Base-by-base conservation (phyloP, 37 sponge, comb jelly and placozoan species). In the Agelas oroides region DNA sequence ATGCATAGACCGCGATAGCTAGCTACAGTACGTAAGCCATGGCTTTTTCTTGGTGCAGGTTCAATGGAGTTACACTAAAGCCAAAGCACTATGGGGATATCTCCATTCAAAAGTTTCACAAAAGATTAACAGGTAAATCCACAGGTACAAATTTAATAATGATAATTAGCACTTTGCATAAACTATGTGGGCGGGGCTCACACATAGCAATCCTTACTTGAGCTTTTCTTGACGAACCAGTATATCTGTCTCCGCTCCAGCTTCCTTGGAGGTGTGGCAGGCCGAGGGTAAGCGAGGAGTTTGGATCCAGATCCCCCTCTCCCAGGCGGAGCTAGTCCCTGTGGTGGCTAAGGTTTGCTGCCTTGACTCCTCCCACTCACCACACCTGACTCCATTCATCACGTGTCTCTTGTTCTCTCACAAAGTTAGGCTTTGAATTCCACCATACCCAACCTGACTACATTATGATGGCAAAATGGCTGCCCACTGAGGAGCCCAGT, bases 391-490 rank as follows among this genome's bases (percentile, higher is more conserved):
- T n/a, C n/a, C n/a, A n/a, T n/a, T n/a, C n/a, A n/a, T n/a, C n/a
- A n/a, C n/a, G 46, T 46, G 8, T 46, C 46, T 46, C 46, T 46
- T 46, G 46, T 46, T 46, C 46, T 12, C 46, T 46, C 46, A 46
- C 46, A 8, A 46, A 95, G 95, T 40, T 84, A 67, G 93, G 89
- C 30, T 93, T 91, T 78, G 58, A 41, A 67, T 91, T 91, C 68
- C 94, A 96, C 80, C 97, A 96, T 53, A 76, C 97, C 32, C 62
- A 91, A 35, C 80, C 84, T 16, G 86, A 63, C 57, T 76, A 86
- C 72, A 62, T 94, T 5, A 88, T 88, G 87, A 58, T 96, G 81
- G 91, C 86, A 15, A 77, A 76, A 52, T 96, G 97, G 97, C 80
- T 96, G 39, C 92, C 89, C 2, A 37, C 52, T 8, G 40, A 81